These are phyloP conservation scores for Dyspetes luteomarginatus DNA, from an alignment of 2,888 invertebrate genomes.

Conservation along the genomic window DNA sequence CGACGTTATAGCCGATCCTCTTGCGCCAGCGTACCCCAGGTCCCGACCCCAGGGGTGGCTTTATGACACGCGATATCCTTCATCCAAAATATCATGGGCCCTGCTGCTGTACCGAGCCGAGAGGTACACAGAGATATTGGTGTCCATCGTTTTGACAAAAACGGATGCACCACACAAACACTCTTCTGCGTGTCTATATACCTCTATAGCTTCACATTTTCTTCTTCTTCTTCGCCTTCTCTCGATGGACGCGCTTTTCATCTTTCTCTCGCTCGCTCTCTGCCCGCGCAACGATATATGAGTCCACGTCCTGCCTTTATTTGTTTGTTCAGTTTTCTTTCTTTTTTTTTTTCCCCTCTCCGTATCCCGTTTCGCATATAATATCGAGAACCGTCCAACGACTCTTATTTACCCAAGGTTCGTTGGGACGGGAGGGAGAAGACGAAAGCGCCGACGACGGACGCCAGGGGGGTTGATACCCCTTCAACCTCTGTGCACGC, in stretches of 20 bases:
- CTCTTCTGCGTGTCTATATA: not conserved
- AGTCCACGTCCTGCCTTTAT: conserved; percentile 11
- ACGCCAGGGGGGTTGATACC: conserved; percentile 40
- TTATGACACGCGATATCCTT: conserved; percentile 81
- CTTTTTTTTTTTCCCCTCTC: conserved; percentile 23
- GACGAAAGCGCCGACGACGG: conserved; percentile 54
- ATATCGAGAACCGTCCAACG: conserved; percentile 72
- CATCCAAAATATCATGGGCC: conserved; percentile 77
- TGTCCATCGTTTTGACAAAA: conserved; percentile 39
- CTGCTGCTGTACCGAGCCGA: conserved; percentile 56
- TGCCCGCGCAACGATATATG: conserved; percentile 6
- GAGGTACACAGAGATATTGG: conserved; percentile 49
- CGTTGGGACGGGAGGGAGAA: conserved; percentile 36
- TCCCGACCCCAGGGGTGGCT: conserved; percentile 67
- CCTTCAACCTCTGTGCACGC: conserved; percentile 5
- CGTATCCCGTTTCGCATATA: conserved; percentile 50
- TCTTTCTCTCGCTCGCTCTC: conserved; percentile 18
- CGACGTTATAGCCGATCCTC: conserved; percentile 45
- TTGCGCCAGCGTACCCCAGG: conserved; percentile 36
- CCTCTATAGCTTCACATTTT: conserved; percentile 37
- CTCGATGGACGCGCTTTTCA: conserved; percentile 14
- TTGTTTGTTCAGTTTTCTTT: conserved; percentile 38
- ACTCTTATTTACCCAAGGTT: conserved; percentile 73
- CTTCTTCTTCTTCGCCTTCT: conserved; percentile 45
- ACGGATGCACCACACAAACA: conserved; percentile 16